phyloP scores from a whole-genome alignment of 2,797 vertebrate species.

The Zalophus californianus region DNA sequence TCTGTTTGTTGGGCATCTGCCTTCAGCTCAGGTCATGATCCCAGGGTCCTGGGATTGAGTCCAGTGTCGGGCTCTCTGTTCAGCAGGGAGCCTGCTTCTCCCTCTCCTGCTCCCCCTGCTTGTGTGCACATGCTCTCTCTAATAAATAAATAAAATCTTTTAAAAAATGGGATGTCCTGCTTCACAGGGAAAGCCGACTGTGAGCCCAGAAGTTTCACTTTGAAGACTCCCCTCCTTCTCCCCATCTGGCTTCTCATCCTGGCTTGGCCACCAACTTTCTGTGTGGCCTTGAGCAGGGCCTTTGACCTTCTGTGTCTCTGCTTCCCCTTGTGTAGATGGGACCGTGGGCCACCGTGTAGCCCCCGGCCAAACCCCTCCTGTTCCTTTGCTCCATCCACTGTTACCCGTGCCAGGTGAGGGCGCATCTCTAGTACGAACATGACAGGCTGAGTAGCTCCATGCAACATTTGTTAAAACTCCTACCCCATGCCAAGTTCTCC shows the following conservation, averaged over 20 bases:
- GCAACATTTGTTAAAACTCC: rapidly evolving
- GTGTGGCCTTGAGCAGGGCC: background rate
- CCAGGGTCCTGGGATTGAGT: background rate
- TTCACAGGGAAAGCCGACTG: background rate
- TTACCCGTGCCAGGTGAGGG: too few species aligned
- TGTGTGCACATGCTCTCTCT: background rate
- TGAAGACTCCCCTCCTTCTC: background rate
- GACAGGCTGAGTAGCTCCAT: background rate
- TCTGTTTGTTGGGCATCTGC: background rate
- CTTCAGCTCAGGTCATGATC: background rate
- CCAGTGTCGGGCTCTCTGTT: background rate
- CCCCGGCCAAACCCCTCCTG: background rate
- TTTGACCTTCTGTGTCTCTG: background rate
- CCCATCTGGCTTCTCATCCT: background rate
- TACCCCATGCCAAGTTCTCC: rapidly evolving
- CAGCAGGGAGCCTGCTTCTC: background rate
- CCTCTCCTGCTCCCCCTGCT: background rate
- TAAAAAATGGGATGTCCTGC: too few species aligned
- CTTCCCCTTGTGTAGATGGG: background rate
- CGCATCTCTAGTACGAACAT: rapidly evolving
- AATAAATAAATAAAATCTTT: background rate
- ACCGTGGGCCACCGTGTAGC: rapidly evolving
- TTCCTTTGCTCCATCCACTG: rapidly evolving
- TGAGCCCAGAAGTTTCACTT: background rate
- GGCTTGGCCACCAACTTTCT: background rate